phyloP scores from a whole-genome alignment of 2,888 invertebrate species.

The Folsomia manolachei region DNA sequence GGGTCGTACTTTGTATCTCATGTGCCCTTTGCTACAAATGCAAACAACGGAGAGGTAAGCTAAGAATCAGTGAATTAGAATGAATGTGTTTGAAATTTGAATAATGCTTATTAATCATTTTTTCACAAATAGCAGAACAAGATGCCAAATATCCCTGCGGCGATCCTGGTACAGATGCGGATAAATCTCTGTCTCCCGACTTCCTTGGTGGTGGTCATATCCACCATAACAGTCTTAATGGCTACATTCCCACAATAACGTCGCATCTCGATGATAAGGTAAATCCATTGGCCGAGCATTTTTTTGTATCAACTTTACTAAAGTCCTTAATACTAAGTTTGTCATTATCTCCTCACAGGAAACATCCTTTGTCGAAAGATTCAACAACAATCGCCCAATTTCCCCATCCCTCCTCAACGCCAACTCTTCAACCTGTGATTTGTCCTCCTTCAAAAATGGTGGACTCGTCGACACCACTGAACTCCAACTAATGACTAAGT shows the following conservation, averaged over 20 bases:
- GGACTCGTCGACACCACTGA: conserved; percentile 38
- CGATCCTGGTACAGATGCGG: background rate
- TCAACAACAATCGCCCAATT: conserved; percentile 62
- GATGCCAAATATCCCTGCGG: conserved; percentile 50
- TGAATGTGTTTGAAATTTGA: too few relatives aligned
- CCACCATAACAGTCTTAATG: conserved; percentile 39
- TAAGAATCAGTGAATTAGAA: too few relatives aligned
- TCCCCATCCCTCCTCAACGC: conserved; percentile 48
- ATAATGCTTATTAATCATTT: conserved; percentile 1
- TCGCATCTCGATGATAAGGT: conserved; percentile 50
- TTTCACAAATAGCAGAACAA: conserved; percentile 39
- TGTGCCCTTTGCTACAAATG: conserved; percentile 50
- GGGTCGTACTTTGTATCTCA: conserved; percentile 54
- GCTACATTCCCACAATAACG: conserved; percentile 49
- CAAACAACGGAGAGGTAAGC: conserved; percentile 49
- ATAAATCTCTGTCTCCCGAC: background rate
- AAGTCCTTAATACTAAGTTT: background rate
- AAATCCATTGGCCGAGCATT: conserved; percentile 5
- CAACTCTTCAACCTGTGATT: conserved; percentile 41
- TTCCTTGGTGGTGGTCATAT: conserved; percentile 20
- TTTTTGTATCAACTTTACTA: too few relatives aligned
- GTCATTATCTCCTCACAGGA: conserved; percentile 53
- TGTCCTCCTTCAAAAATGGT: conserved; percentile 34
- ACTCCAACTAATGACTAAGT: conserved; percentile 40
- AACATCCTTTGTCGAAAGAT: conserved; percentile 65